Conservation (phyloP, 2,113 vertebrate genomes). For the Marmota monax region DNA sequence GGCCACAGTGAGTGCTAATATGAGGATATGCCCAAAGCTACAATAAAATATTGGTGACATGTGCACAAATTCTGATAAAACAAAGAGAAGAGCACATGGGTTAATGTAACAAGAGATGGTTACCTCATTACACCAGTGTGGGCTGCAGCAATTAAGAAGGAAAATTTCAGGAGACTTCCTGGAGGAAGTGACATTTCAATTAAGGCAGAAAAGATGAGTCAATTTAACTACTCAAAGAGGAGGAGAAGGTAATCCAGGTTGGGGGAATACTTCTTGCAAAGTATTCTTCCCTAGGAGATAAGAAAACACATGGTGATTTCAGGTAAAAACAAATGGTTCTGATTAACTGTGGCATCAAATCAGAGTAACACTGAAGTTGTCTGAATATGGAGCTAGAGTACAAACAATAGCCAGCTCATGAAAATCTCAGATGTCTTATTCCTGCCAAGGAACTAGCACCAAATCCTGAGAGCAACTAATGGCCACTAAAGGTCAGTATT, state of each 20-base stretch:
- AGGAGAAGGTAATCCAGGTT: neutral
- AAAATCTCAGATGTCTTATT: neutral
- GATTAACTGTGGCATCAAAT: neutral
- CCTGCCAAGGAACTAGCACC: neutral
- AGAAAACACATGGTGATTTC: neutral
- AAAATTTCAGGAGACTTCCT: neutral
- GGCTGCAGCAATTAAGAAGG: neutral
- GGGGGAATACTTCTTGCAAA: neutral
- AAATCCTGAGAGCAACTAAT: neutral
- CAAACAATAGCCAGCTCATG: neutral
- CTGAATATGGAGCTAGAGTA: neutral
- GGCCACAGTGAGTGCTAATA: neutral
- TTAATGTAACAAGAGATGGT: constrained; percentile 4
- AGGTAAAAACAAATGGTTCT: neutral
- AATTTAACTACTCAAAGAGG: neutral
- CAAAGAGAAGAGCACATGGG: neutral
- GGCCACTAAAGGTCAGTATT: neutral
- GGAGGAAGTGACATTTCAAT: neutral
- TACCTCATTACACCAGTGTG: neutral
- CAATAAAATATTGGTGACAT: neutral
- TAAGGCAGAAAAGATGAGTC: neutral
- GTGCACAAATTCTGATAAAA: constrained; percentile 11
- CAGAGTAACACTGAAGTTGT: neutral
- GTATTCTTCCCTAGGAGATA: neutral
- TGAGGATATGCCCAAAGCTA: neutral